These are phyloP conservation scores for Neopipo cinnamomea DNA, from an alignment of 2,113 vertebrate species.

Conservation along the genomic window DNA sequence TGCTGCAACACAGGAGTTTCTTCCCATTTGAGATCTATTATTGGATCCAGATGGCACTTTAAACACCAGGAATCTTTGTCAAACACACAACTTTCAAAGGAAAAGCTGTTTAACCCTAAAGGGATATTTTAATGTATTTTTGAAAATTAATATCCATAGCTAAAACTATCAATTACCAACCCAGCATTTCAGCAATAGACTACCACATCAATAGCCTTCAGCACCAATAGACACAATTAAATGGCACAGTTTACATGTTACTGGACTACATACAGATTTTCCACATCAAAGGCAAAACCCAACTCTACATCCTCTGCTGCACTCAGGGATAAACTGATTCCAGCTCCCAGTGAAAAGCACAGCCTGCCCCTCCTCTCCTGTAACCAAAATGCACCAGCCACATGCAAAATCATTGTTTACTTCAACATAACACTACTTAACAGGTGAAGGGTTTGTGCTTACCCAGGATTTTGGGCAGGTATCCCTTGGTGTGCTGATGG, in stretches of 20 bases:
- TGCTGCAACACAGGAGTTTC: slow-evolving; percentile 2
- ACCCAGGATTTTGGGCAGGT: neutral
- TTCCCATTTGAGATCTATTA: neutral
- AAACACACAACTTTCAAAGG: neutral
- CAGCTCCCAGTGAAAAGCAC: neutral
- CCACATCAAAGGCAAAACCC: neutral
- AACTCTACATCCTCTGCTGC: neutral
- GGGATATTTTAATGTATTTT: neutral
- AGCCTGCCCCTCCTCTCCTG: neutral
- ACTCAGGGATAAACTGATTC: neutral
- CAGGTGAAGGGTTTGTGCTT: neutral
- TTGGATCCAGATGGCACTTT: slow-evolving; percentile 42
- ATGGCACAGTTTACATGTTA: neutral
- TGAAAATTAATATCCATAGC: neutral
- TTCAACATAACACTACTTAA: neutral
- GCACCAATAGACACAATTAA: neutral
- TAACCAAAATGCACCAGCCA: neutral
- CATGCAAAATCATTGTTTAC: rapidly evolving
- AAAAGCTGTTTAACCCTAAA: neutral
- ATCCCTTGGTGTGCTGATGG: neutral
- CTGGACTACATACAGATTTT: neutral
- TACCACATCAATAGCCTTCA: neutral
- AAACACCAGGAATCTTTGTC: slow-evolving; percentile 12
- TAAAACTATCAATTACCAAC: neutral
- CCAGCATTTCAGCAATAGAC: neutral